Evolutionary conservation across 64 coral and sea anemone species (phyloP).

Genomic region (Montipora foliosa): DNA sequence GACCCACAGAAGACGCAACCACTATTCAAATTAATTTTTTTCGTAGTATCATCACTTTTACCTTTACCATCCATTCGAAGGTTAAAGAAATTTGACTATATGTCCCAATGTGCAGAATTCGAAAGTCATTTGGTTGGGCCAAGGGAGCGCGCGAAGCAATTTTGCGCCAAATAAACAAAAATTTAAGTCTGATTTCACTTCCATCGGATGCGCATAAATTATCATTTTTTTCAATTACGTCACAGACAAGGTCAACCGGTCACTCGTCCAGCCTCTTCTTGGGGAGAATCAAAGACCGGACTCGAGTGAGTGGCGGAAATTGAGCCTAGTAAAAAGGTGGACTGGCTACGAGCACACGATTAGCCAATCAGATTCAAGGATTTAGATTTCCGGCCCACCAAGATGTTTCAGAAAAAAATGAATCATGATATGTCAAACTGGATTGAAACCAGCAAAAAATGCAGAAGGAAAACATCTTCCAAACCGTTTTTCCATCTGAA

Average conservation of each 20-base stretch:
- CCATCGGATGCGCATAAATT: conserved; percentile 23
- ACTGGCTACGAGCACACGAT: too few relatives aligned
- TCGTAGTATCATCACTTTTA: neutral
- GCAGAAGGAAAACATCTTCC: too few relatives aligned
- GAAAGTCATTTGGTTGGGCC: neutral
- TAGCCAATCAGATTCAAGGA: too few relatives aligned
- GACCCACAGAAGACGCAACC: conserved; percentile 10
- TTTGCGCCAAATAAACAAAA: conserved; percentile 26
- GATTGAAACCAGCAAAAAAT: too few relatives aligned
- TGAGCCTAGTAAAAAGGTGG: conserved; percentile 39
- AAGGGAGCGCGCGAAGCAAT: neutral
- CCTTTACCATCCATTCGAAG: neutral
- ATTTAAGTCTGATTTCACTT: conserved; percentile 26
- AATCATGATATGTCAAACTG: too few relatives aligned
- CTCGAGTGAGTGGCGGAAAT: neutral
- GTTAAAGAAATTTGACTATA: neutral
- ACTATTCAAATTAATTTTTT: conserved; percentile 16
- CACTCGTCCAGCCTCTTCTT: conserved; percentile 26
- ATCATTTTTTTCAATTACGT: neutral
- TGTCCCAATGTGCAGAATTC: neutral
- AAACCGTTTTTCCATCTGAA: too few relatives aligned
- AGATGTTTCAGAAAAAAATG: too few relatives aligned
- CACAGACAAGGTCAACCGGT: conserved; percentile 14
- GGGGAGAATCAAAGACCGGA: neutral
- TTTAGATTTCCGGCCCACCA: too few relatives aligned